Evolutionary conservation across 2,113 vertebrate genomes (phyloP), one percentile per base, ranked within the genome.

Genomic region (Buteo buteo): DNA sequence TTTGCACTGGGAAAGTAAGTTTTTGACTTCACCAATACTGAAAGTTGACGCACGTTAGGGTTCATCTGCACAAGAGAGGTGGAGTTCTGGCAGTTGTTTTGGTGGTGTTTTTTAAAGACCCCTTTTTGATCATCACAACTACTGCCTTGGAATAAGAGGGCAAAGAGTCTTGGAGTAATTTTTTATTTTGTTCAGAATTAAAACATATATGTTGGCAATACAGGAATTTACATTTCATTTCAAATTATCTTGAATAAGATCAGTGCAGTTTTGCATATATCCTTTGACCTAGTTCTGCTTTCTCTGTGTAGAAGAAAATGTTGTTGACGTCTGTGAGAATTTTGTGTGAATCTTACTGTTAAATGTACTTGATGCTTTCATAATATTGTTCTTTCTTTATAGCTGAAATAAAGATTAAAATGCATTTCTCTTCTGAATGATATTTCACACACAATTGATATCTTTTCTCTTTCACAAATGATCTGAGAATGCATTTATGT

Each of bases 1-100:
- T 99, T 99, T 82, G 99, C 99, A 24, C 97, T 99, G 44, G 99
- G 99, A 98, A 99, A 99, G 99, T 99, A 98, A 99, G 99, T 99
- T 80, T 77, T 78, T 2, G 3, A 24, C 32, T 80, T 80, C 38
- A 13, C 10, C 47, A 18, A 0, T 24, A 6, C 31, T 80, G 40
- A 6, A 32, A 18, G 54, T 2, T 50, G 49, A 11, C 47, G 55
- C 29, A 10, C 7, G 0, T n/a, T 4, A 7, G 20, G 13, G 28
- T 62, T 88, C 57, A n/a, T 25, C 26, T 57, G 20, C 32, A 17
- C 7, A 7, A 11, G 28, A 57, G 58, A 1, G 36, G 21, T 9
- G 57, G 32, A 55, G 8, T 38, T 70, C 28, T 76, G 47, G 32
- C 31, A n/a, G 18, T 22, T 1, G 3, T 55, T 73, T 34, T 52